phyloP scores from a whole-genome alignment of 2,888 invertebrate species.

The Prosopocoilus inquinatus region DNA sequence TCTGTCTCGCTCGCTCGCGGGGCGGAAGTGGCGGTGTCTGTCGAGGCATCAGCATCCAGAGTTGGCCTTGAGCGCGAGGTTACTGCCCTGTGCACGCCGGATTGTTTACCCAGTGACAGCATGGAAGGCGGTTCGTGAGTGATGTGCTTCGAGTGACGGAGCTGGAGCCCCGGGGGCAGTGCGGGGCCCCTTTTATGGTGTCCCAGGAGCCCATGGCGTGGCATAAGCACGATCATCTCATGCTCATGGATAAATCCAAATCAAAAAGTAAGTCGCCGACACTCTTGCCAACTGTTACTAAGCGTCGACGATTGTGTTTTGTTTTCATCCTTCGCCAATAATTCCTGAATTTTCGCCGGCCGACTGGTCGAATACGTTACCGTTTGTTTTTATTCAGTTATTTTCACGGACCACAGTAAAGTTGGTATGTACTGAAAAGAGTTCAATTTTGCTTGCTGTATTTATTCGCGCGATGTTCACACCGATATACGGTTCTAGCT shows the following conservation, averaged over 20 bases:
- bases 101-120: conserved; percentile 51
- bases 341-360: too few relatives aligned
- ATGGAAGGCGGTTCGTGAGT: conserved; percentile 35
- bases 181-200: conserved; percentile 40
- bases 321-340: too few relatives aligned
- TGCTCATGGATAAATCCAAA: conserved; percentile 71
- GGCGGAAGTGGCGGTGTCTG: conserved; percentile 44
- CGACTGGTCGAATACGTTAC: too few relatives aligned
- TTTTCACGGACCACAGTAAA: too few relatives aligned
- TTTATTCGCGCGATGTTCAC: too few relatives aligned
- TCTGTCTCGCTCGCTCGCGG: conserved; percentile 44
- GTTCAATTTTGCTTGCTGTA: too few relatives aligned
- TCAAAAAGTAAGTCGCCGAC: conserved; percentile 60
- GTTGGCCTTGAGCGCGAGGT: conserved; percentile 42
- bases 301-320: too few relatives aligned
- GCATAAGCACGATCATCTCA: conserved; percentile 73
- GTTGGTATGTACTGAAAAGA: too few relatives aligned
- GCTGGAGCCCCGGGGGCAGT: conserved; percentile 63
- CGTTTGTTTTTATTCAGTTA: too few relatives aligned
- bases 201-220: conserved; percentile 65
- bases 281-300: too few relatives aligned
- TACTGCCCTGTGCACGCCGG: conserved; percentile 51
- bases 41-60: conserved; percentile 43
- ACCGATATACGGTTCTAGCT: too few relatives aligned
- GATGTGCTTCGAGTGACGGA: conserved; percentile 44